Conservation (phyloP, 2,113 vertebrate genomes). For the Arizona elegans region DNA sequence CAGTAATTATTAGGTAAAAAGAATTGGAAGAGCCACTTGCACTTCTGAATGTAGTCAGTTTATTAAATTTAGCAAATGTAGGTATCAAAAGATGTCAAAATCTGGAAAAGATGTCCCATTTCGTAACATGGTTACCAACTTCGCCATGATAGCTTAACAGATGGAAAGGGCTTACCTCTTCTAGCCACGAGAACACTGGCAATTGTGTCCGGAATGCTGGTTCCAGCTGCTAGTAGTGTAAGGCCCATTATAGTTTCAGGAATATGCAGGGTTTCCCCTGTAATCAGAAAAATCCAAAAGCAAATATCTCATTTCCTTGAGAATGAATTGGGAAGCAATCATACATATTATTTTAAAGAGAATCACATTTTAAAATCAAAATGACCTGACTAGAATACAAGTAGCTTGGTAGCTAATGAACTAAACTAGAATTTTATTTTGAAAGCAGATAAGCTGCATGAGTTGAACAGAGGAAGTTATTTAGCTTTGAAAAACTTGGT, state of each 20-base stretch:
- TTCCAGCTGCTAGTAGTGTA: slow-evolving; percentile 92
- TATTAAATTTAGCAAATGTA: not conserved
- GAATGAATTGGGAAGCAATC: not conserved
- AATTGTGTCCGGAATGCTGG: slow-evolving; percentile 94
- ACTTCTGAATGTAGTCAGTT: not conserved
- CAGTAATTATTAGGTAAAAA: not conserved
- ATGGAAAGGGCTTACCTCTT: slow-evolving; percentile 78
- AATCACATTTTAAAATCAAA: not conserved
- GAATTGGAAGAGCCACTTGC: not conserved
- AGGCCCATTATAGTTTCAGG: slow-evolving; percentile 98
- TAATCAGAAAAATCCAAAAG: slow-evolving; percentile 15
- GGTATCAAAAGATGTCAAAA: too few species aligned
- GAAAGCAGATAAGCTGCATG: not conserved
- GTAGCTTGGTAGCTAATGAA: not conserved
- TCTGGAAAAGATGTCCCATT: not conserved
- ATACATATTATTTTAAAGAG: not conserved
- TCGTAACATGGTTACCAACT: not conserved
- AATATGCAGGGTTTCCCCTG: slow-evolving; percentile 89
- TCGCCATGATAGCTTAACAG: not conserved
- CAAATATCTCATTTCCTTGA: slow-evolving; percentile 1
- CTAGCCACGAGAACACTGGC: slow-evolving; percentile 91
- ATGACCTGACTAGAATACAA: too few species aligned
- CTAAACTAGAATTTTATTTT: not conserved
- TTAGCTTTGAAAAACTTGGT: not conserved
- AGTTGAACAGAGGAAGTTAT: not conserved